Base-by-base conservation (phyloP, 2,113 vertebrate genomes). In the Sinocyclocheilus anshuiensis region DNA sequence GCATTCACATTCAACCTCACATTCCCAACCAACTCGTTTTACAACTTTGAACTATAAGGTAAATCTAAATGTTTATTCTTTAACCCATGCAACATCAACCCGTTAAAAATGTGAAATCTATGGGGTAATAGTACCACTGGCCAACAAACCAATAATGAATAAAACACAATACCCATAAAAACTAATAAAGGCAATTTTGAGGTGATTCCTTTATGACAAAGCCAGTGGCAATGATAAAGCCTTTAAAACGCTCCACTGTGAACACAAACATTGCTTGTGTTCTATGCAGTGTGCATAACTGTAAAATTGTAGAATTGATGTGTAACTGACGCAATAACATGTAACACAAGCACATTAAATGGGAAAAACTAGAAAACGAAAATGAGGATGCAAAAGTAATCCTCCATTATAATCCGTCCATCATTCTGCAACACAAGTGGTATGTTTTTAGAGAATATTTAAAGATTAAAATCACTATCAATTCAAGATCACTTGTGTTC, bases 101-200 rank as follows among this genome's bases (percentile, higher is more conserved):
- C 39, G 69, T 42, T 42, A 7, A 57, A 33, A 57, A 57, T 77
- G 26, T 4, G 26, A 78, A 42, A 18, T 55, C 39, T 45, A 45
- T 29, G 24, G 75, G 48, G 6, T 55, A 55, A 29, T 16, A 18
- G 6, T 53, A 75, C 12, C 36, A 3, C 4, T 69, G 29, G 3
- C 16, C 67, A 71, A 36, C 72, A 75, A 75, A 48, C 39, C 7
- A 15, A 75, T n/a, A 24, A 48, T 13, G 2, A 75, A n/a, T 45
- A 3, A 74, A 42, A 22, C 72, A 48, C 72, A 75, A 24, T 42
- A n/a, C 18, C 20, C 69, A 18, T 74, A n/a, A 22, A 72, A 42
- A n/a, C 81, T 45, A 75, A 45, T 61, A 84, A 42, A 77, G 55
- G 48, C 83, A 13, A 61, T 48, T 24, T 48, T n/a, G 11, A 75